Evolutionary conservation across 35 echinoderm and acorn worm species (phyloP), one percentile per base, ranked within the genome.

Genomic region (Apostichopus parvimensis): DNA sequence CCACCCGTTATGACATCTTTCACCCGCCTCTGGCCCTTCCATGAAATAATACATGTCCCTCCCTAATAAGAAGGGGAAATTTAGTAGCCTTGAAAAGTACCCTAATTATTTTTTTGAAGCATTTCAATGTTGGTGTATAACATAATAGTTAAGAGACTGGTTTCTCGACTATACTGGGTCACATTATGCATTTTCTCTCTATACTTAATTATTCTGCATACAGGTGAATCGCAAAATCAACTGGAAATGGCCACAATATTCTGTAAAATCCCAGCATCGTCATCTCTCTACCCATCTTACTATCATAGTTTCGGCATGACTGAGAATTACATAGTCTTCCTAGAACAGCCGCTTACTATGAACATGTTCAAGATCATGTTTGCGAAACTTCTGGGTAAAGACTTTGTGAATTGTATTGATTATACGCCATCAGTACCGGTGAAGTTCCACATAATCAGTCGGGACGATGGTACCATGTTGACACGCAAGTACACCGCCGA

Each of bases 221-320:
- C 12, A 61, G 79, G 45, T 24, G 79, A 82, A 13, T 57, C 20
- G 53, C 57, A 58, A 72, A 77, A 93, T 54, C 84, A 87, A 15
- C 77, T 88, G 79, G 73, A 79, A 8, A n/a, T 72, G 53, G 94
- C 91, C 1, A 93, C 77, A 18, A 76, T 98, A n/a, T 80, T 98
- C 5, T 90, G 82, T 78, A 93, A 91, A 11, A 95, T 98, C 13
- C 92, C 96, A 8, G 77, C 83, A 5, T 60, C 91, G 15, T 77
- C 86, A 2, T 81, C 45, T 28, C 86, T 79, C 0, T 86, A 77
- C 34, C 96, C 96, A 6, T 91, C 94, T 8, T 98, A 98, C 58
- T 98, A 92, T 34, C 96, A 98, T 56, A 98, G 96, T 87, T 98
- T 98, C 65, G 91, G 87, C 22, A 87, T 98, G 45, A 95, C 96